These are phyloP conservation scores for Melolontha melolontha DNA, from an alignment of 2,888 invertebrate species.

Conservation along the genomic window DNA sequence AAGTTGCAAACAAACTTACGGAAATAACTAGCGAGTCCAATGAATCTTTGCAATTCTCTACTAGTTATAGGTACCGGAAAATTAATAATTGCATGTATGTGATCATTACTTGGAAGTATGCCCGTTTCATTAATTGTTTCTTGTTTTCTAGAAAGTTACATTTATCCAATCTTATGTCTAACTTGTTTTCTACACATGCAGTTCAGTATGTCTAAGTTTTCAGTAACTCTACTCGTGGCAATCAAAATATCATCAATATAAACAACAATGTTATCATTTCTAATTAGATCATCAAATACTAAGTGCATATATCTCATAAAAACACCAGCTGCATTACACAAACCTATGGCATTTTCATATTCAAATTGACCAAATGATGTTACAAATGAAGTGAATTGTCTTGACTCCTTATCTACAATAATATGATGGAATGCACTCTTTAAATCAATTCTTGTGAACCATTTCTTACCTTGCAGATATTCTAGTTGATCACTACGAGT, in stretches of 20 bases:
- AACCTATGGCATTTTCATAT: too few species aligned
- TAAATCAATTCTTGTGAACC: too few species aligned
- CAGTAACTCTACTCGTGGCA: background rate
- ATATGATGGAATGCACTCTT: too few species aligned
- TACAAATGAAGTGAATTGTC: too few species aligned
- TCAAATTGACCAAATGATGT: too few species aligned
- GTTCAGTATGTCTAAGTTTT: constrained; percentile 33
- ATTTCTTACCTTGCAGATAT: too few species aligned
- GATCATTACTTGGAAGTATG: constrained; percentile 46
- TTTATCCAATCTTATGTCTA: constrained; percentile 43
- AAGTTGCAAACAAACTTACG: constrained; percentile 51
- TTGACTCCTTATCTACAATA: too few species aligned
- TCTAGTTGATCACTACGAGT: too few species aligned
- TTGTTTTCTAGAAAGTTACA: constrained; percentile 45
- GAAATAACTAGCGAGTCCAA: constrained; percentile 54
- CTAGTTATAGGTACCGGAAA: constrained; percentile 49
- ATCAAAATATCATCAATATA: background rate
- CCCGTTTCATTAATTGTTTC: constrained; percentile 49
- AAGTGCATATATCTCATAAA: background rate
- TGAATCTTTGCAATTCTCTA: constrained; percentile 50
- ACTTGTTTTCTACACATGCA: constrained; percentile 42
- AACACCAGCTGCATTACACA: background rate
- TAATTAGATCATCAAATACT: background rate
- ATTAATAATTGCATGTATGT: constrained; percentile 46
- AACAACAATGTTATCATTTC: background rate